Percentiles rank a stretch among this genome's conserved stretches.
Evolutionary conservation across 2,113 vertebrate species (phyloP).

Genomic region (Euleptes europaea): DNA sequence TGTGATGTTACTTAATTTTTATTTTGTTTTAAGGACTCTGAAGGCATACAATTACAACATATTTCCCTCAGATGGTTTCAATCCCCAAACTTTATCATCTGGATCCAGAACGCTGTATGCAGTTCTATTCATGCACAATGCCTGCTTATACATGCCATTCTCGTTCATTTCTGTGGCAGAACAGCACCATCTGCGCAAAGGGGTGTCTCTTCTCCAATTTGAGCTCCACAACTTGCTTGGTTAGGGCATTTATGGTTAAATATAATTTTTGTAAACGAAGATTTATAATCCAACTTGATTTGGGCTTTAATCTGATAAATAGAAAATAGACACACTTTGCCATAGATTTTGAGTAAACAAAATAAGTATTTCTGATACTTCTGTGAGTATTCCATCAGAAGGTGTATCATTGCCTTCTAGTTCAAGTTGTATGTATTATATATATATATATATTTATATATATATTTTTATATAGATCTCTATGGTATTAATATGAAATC

Average conservation of each 20-base stretch:
- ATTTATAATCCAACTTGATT: constrained; percentile 65
- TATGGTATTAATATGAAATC: constrained; percentile 45
- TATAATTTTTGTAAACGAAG: constrained; percentile 47
- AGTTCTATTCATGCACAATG: not conserved
- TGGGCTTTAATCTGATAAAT: constrained; percentile 65
- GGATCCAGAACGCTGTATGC: not conserved
- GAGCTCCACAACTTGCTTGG: not conserved
- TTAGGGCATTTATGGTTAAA: constrained; percentile 21
- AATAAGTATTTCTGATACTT: constrained; percentile 67
- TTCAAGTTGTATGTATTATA: constrained; percentile 60
- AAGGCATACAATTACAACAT: constrained; percentile 42
- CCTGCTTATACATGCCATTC: not conserved
- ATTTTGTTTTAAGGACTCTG: constrained; percentile 45
- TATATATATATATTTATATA: constrained; percentile 18
- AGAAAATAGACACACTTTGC: constrained; percentile 71
- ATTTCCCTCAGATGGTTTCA: not conserved
- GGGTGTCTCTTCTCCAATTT: not conserved
- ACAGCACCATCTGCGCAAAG: not conserved
- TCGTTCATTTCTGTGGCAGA: not conserved
- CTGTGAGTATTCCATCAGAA: constrained; percentile 62
- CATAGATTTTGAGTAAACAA: constrained; percentile 69
- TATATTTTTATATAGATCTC: constrained; percentile 51
- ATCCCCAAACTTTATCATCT: not conserved
- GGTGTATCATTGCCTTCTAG: constrained; percentile 60
- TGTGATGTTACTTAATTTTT: constrained; percentile 36